Conservation (phyloP, 2,888 invertebrate genomes). For the Alloplasta piceator region DNA sequence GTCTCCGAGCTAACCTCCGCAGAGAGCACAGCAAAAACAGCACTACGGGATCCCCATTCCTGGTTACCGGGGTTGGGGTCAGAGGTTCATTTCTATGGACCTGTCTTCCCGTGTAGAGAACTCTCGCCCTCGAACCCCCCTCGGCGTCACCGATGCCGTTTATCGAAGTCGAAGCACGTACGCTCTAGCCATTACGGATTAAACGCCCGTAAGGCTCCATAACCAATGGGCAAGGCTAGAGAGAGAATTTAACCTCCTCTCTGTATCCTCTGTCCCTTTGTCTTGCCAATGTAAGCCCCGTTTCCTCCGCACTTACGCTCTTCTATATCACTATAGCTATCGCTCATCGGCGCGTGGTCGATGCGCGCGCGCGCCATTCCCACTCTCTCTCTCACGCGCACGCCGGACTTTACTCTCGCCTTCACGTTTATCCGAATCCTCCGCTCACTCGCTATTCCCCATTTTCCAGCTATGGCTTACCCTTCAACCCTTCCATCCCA, state of each 20-base stretch:
- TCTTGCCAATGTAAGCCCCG: constrained; percentile 26
- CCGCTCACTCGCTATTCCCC: background rate
- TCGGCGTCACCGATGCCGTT: constrained; percentile 52
- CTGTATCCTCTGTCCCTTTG: constrained; percentile 18
- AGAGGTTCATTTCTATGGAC: constrained; percentile 19
- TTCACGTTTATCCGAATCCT: constrained; percentile 45
- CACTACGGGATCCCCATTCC: constrained; percentile 35
- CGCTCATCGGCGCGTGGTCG: constrained; percentile 35
- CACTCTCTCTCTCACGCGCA: constrained; percentile 11
- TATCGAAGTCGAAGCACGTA: constrained; percentile 72
- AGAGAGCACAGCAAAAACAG: no score
- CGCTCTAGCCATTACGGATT: constrained; percentile 72
- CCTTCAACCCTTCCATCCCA: background rate
- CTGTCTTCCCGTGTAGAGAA: background rate
- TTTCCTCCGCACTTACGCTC: constrained; percentile 1
- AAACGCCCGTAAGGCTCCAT: constrained; percentile 74
- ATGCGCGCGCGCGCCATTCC: constrained; percentile 34
- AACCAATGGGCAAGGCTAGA: constrained; percentile 68
- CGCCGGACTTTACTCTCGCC: constrained; percentile 45
- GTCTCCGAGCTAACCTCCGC: no score
- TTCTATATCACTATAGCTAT: constrained; percentile 7
- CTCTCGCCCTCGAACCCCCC: background rate
- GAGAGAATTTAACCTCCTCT: constrained; percentile 15
- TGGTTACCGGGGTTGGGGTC: constrained; percentile 29
- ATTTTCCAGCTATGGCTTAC: constrained; percentile 22